Evolutionary conservation across 1,140 invertebrate genomes (phyloP).

Genomic region (Cyrtorhinus lividipennis): DNA sequence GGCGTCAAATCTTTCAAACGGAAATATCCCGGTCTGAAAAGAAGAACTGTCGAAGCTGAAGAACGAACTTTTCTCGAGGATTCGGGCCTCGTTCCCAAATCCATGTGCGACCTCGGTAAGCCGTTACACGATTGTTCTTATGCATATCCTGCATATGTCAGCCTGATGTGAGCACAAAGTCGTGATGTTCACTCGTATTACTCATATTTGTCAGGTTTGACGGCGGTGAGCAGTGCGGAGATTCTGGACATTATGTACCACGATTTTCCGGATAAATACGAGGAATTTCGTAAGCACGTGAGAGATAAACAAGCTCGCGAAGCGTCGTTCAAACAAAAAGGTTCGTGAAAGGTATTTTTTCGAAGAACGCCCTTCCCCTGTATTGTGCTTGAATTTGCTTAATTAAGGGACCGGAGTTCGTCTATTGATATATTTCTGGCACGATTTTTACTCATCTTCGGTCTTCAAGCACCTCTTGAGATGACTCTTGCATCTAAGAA

Average conservation of each 20-base stretch:
- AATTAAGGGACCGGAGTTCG: too few relatives aligned
- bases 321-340: slow-evolving; percentile 53
- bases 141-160: too few relatives aligned
- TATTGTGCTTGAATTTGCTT: background rate
- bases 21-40: slow-evolving; percentile 79
- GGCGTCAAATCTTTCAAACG: slow-evolving; percentile 90
- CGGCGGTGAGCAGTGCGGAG: slow-evolving; percentile 77
- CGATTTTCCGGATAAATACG: slow-evolving; percentile 89
- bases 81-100: slow-evolving; percentile 72
- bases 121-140: slow-evolving; percentile 12
- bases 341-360: slow-evolving; percentile 25
- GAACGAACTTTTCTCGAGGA: slow-evolving; percentile 78
- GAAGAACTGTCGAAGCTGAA: slow-evolving; percentile 71
- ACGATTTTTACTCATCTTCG: too few relatives aligned
- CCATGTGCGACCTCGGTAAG: slow-evolving; percentile 76
- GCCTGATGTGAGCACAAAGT: too few relatives aligned
- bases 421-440: too few relatives aligned
- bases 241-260: slow-evolving; percentile 87
- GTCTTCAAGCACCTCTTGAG: too few relatives aligned
- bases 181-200: too few relatives aligned
- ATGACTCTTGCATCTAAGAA: too few relatives aligned
- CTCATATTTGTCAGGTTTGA: slow-evolving; percentile 65
- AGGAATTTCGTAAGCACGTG: slow-evolving; percentile 74
- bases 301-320: slow-evolving; percentile 62
- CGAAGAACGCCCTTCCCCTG: too few relatives aligned